Conservation (phyloP, 2,797 vertebrate species). For the Anguilla anguilla region DNA sequence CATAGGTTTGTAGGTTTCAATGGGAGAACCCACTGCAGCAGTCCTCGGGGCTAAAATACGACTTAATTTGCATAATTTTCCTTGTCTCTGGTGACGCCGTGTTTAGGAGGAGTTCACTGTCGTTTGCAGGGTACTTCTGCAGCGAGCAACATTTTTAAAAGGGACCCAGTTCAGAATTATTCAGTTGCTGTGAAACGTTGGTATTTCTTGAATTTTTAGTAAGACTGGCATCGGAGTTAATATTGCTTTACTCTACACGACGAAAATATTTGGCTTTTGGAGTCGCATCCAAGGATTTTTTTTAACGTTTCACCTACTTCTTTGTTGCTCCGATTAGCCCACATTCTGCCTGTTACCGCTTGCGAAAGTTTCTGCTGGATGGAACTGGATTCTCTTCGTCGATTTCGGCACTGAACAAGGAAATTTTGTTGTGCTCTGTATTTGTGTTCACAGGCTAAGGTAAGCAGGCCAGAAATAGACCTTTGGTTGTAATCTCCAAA, state of each 20-base stretch:
- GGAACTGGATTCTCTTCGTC: conserved; percentile 64
- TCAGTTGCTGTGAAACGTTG: conserved; percentile 81
- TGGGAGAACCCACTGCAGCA: conserved; percentile 65
- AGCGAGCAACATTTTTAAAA: conserved; percentile 70
- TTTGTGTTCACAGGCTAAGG: conserved; percentile 96
- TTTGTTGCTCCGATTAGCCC: conserved; percentile 68
- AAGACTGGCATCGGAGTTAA: conserved; percentile 70
- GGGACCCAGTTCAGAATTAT: conserved; percentile 72
- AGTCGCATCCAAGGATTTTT: conserved; percentile 71
- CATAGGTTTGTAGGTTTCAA: neutral
- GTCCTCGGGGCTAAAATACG: conserved; percentile 70
- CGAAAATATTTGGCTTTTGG: conserved; percentile 71
- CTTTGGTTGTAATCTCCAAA: conserved; percentile 92
- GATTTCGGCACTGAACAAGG: conserved; percentile 83
- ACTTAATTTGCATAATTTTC: conserved; percentile 98
- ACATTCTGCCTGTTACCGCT: conserved; percentile 64
- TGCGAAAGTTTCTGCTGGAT: conserved; percentile 75
- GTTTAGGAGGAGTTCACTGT: conserved; percentile 83
- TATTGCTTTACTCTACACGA: conserved; percentile 72
- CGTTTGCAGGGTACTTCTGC: conserved; percentile 70
- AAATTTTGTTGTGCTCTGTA: conserved; percentile 81
- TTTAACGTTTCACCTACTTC: conserved; percentile 50
- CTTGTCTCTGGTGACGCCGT: conserved; percentile 90
- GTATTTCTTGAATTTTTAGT: conserved; percentile 72
- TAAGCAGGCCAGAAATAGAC: conserved; percentile 94